Percentiles rank a stretch among this genome's conserved stretches.
phyloP scores from a whole-genome alignment of 2,888 invertebrate genomes.

The Leucophenga montana region DNA sequence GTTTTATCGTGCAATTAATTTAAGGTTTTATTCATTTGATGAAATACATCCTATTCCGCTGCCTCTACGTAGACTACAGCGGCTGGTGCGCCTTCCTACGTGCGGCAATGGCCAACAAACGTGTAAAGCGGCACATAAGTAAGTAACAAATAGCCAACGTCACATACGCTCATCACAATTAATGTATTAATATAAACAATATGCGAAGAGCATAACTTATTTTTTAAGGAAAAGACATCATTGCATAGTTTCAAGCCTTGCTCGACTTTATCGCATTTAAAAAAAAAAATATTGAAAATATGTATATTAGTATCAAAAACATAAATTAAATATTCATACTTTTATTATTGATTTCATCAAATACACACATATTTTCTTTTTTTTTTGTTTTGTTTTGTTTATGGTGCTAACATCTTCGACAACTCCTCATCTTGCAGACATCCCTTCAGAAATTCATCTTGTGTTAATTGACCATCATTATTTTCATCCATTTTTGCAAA shows the following conservation, averaged over 20 bases:
- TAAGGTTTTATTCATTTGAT: too few relatives aligned
- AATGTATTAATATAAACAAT: too few relatives aligned
- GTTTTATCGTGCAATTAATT: too few relatives aligned
- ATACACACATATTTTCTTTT: conserved; percentile 63
- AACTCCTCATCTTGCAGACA: conserved; percentile 97
- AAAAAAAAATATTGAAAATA: conserved; percentile 24
- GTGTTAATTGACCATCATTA: conserved; percentile 97
- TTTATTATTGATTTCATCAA: conserved; percentile 68
- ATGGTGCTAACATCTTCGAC: conserved; percentile 95
- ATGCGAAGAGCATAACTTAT: too few relatives aligned
- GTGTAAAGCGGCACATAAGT: too few relatives aligned
- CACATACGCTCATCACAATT: too few relatives aligned
- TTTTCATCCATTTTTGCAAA: conserved; percentile 99
- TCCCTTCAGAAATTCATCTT: conserved; percentile 98
- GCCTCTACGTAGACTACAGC: too few relatives aligned
- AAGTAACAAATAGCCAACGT: too few relatives aligned
- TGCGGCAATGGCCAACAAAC: too few relatives aligned
- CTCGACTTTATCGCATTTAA: neutral
- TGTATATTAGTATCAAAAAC: conserved; percentile 68
- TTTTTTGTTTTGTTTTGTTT: conserved; percentile 73
- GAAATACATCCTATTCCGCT: too few relatives aligned
- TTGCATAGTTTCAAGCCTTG: too few relatives aligned
- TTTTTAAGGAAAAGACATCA: neutral
- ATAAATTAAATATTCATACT: conserved; percentile 69
- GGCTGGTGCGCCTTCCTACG: too few relatives aligned